phyloP scores from a whole-genome alignment of 2,113 vertebrate species.

The Vulpes lagopus region DNA sequence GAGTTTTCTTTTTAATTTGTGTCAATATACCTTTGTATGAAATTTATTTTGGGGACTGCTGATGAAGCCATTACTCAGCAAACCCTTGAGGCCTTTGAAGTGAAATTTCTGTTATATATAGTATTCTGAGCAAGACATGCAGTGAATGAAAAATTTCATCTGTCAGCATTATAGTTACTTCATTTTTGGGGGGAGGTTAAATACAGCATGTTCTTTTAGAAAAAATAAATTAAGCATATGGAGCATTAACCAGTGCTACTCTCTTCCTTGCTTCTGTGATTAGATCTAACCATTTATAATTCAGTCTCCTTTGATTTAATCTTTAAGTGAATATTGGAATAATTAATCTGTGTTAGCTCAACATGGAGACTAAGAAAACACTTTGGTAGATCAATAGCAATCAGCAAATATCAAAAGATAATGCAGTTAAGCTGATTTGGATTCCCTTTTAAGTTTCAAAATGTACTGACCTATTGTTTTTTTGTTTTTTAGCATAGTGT shows the following conservation, averaged over 20 bases:
- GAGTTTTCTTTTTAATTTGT: background rate
- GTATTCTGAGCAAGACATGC: background rate
- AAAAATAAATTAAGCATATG: conserved; percentile 21
- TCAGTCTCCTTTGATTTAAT: conserved; percentile 53
- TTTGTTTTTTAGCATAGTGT: background rate
- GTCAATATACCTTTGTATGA: background rate
- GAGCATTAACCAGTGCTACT: conserved; percentile 47
- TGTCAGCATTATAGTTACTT: conserved; percentile 61
- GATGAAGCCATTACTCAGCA: conserved; percentile 80
- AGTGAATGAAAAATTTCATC: conserved; percentile 62
- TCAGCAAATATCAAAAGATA: conserved; percentile 57
- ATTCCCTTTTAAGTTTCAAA: conserved; percentile 51
- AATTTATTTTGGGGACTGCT: conserved; percentile 70
- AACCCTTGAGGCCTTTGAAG: conserved; percentile 76
- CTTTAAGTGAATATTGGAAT: conserved; percentile 60
- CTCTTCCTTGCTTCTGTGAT: conserved; percentile 1
- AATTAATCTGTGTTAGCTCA: conserved; percentile 73
- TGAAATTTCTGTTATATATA: background rate
- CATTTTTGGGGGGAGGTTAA: conserved; percentile 10
- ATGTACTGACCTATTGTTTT: background rate
- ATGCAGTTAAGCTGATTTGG: conserved; percentile 34
- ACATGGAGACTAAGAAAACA: conserved; percentile 49
- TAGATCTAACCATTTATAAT: conserved; percentile 14
- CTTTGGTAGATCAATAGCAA: conserved; percentile 63
- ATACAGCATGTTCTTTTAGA: conserved; percentile 41